These are phyloP conservation scores for Elaeidobius kamerunicus DNA, from an alignment of 2,888 invertebrate species.

Conservation along the genomic window DNA sequence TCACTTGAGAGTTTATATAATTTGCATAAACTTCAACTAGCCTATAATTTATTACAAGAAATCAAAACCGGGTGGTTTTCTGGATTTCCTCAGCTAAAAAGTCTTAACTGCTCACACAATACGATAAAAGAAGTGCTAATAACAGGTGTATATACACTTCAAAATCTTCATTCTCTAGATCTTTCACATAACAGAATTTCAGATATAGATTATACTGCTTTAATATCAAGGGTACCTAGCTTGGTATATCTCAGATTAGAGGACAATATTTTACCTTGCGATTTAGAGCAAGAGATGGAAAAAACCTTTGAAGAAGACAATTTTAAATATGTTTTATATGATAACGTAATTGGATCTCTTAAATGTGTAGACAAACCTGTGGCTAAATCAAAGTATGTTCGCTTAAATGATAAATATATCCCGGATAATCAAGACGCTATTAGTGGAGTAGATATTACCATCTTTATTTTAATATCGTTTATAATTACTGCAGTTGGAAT, in stretches of 20 bases:
- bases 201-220: conserved; percentile 43
- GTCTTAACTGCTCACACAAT: conserved; percentile 44
- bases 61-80: conserved; percentile 43
- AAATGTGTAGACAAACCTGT: conserved; percentile 36
- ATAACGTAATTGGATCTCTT: conserved; percentile 32
- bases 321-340: conserved; percentile 40
- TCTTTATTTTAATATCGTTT: conserved; percentile 37
- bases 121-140: conserved; percentile 37
- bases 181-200: conserved; percentile 43
- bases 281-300: conserved; percentile 44
- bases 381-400: conserved; percentile 14
- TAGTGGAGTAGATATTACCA: conserved; percentile 33
- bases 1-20: conserved; percentile 39
- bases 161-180: conserved; percentile 45
- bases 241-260: conserved; percentile 42
- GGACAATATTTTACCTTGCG: conserved; percentile 43
- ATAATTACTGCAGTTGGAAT: conserved; percentile 38
- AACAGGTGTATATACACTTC: conserved; percentile 43
- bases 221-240: conserved; percentile 43
- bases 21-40: conserved; percentile 40
- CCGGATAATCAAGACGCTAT: conserved; percentile 3
- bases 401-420: conserved; percentile 20
- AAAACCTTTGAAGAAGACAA: conserved; percentile 42
- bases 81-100: conserved; percentile 44
- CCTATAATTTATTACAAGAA: conserved; percentile 39